Evolutionary conservation across 2,113 vertebrate genomes (phyloP).

Genomic region (Perca fluviatilis): DNA sequence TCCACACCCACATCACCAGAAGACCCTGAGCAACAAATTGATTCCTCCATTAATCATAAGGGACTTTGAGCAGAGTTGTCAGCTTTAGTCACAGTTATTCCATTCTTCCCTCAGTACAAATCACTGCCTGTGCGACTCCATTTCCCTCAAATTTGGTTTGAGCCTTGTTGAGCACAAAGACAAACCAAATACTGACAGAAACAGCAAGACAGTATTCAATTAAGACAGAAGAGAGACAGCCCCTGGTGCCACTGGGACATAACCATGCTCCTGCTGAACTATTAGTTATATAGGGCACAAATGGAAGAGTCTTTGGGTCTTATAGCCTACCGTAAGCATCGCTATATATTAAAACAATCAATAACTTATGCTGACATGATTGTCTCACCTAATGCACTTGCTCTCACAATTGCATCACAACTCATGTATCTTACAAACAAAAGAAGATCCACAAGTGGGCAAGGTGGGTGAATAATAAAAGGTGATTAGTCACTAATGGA

Average conservation of each 20-base stretch:
- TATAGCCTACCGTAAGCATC: neutral
- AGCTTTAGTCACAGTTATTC: conserved; percentile 8
- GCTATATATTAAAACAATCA: conserved; percentile 14
- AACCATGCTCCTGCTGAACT: neutral
- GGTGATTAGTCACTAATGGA: conserved; percentile 1
- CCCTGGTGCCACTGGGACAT: neutral
- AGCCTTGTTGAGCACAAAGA: neutral
- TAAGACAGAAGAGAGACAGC: neutral
- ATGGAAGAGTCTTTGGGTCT: neutral
- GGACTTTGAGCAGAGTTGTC: neutral
- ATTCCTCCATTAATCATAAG: conserved; percentile 35
- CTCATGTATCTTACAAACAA: neutral
- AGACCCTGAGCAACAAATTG: neutral
- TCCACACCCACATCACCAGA: conserved; percentile 22
- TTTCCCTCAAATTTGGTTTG: neutral
- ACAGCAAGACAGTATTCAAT: neutral
- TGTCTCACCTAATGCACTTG: neutral
- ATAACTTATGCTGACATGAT: neutral
- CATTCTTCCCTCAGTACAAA: neutral
- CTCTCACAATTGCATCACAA: conserved; percentile 1
- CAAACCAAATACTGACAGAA: conserved; percentile 3
- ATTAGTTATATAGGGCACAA: neutral
- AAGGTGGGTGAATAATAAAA: neutral
- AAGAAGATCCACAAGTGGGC: conserved; percentile 44
- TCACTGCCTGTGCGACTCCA: neutral